These are phyloP conservation scores for Esperia sulphurella DNA, from an alignment of 2,888 invertebrate species.

Conservation along the genomic window DNA sequence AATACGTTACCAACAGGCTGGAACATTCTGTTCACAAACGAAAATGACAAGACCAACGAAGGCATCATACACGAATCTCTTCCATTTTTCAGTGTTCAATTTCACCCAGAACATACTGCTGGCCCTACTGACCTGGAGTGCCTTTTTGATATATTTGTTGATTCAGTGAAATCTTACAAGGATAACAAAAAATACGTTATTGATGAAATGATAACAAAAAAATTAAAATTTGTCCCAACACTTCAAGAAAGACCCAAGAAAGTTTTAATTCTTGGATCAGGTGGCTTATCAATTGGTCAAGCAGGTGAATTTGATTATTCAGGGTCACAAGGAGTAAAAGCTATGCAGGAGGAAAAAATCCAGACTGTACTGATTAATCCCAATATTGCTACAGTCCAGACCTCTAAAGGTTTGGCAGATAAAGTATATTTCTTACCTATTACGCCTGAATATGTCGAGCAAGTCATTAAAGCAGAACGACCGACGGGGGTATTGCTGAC, in stretches of 20 bases:
- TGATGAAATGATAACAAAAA: conserved; percentile 74
- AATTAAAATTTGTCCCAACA: conserved; percentile 62
- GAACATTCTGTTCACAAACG: conserved; percentile 95
- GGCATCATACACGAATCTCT: conserved; percentile 91
- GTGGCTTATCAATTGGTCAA: conserved; percentile 98
- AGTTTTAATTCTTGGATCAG: conserved; percentile 94
- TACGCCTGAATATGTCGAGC: conserved; percentile 96
- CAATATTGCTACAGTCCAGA: conserved; percentile 99
- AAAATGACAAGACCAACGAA: conserved; percentile 97
- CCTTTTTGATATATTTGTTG: conserved; percentile 95
- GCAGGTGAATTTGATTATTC: conserved; percentile 99
- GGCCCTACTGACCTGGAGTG: conserved; percentile 97
- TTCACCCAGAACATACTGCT: conserved; percentile 98
- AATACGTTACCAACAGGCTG: conserved; percentile 86
- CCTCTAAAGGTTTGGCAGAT: conserved; percentile 98
- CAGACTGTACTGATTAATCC: conserved; percentile 98
- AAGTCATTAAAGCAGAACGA: conserved; percentile 97
- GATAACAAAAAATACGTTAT: conserved; percentile 54
- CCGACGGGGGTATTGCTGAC: conserved; percentile 98
- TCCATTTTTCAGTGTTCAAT: conserved; percentile 98
- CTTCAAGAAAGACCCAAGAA: conserved; percentile 79
- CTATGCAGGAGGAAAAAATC: conserved; percentile 95
- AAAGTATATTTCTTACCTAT: conserved; percentile 99
- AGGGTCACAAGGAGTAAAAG: conserved; percentile 98
- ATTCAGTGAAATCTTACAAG: conserved; percentile 78